Evolutionary conservation across 2,888 invertebrate species (phyloP).

Genomic region (Micoletzkya japonica): DNA sequence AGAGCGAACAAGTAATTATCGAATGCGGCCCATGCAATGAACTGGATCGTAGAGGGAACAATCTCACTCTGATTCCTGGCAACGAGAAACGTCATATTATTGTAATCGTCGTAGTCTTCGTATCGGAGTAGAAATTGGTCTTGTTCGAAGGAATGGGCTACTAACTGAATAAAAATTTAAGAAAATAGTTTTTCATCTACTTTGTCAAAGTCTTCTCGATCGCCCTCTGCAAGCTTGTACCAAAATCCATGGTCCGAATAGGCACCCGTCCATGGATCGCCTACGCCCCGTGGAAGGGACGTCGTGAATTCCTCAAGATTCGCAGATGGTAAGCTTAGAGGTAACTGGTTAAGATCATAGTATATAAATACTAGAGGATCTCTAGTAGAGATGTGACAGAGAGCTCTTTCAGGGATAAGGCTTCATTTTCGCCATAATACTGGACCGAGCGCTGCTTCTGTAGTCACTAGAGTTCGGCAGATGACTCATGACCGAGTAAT

Average conservation of each 20-base stretch:
- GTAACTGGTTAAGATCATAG: too few relatives aligned
- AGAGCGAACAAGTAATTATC: too few relatives aligned
- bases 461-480: too few relatives aligned
- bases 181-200: slow-evolving; percentile 19
- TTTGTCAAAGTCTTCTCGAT: slow-evolving; percentile 32
- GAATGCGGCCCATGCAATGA: too few relatives aligned
- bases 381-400: too few relatives aligned
- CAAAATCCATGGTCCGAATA: slow-evolving; percentile 40
- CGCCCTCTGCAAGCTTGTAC: slow-evolving; percentile 33
- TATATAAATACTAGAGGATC: too few relatives aligned
- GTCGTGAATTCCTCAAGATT: slow-evolving; percentile 26
- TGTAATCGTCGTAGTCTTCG: slow-evolving; percentile 4
- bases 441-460: too few relatives aligned
- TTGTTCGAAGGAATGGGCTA: slow-evolving; percentile 28
- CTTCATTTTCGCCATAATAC: too few relatives aligned
- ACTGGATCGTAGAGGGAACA: too few relatives aligned
- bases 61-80: slow-evolving; percentile 19
- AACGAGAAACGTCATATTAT: slow-evolving; percentile 1
- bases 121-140: slow-evolving; percentile 28
- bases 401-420: too few relatives aligned
- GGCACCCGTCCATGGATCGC: slow-evolving; percentile 38
- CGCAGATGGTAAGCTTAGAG: too few relatives aligned
- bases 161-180: slow-evolving; percentile 21
- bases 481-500: too few relatives aligned
- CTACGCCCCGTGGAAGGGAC: slow-evolving; percentile 30